These are phyloP conservation scores for Ectobius pallidus DNA, from an alignment of 2,888 invertebrate species.

Conservation along the genomic window DNA sequence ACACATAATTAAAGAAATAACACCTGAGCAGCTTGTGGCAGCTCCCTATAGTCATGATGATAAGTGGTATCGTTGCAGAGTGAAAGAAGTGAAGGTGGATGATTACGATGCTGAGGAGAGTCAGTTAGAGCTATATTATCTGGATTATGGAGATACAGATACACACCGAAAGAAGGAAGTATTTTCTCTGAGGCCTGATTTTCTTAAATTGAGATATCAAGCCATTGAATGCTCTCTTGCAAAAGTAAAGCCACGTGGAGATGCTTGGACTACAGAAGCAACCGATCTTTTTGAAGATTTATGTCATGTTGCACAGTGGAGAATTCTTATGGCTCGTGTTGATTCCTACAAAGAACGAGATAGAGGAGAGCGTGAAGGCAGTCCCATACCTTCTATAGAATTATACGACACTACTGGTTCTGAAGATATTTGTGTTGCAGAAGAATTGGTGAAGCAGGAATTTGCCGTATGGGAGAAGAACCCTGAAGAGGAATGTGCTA, in stretches of 20 bases:
- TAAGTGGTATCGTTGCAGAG: slow-evolving; percentile 81
- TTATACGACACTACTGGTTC: slow-evolving; percentile 72
- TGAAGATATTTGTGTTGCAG: slow-evolving; percentile 48
- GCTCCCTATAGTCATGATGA: slow-evolving; percentile 81
- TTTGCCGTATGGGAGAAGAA: slow-evolving; percentile 39
- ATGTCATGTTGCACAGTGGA: slow-evolving; percentile 81
- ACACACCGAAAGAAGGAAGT: slow-evolving; percentile 69
- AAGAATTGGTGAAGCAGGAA: slow-evolving; percentile 44
- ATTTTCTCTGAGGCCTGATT: slow-evolving; percentile 76
- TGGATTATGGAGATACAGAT: slow-evolving; percentile 88
- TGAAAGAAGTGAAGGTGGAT: slow-evolving; percentile 67
- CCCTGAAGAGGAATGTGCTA: neutral
- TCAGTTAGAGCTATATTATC: slow-evolving; percentile 75
- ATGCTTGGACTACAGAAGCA: slow-evolving; percentile 66
- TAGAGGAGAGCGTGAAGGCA: slow-evolving; percentile 61
- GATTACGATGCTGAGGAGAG: slow-evolving; percentile 66
- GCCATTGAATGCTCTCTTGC: slow-evolving; percentile 88
- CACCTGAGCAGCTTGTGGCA: slow-evolving; percentile 81
- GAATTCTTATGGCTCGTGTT: slow-evolving; percentile 75
- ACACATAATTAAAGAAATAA: slow-evolving; percentile 58
- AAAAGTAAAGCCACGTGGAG: slow-evolving; percentile 58
- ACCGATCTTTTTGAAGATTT: slow-evolving; percentile 72
- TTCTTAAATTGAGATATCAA: slow-evolving; percentile 75
- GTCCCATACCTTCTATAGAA: slow-evolving; percentile 78
- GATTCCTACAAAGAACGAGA: slow-evolving; percentile 62